A percentile compares a stretch with the other conserved stretches of the same genome.
Conservation (phyloP, 2,888 invertebrate genomes). For the Oegoconia quadripuncta region DNA sequence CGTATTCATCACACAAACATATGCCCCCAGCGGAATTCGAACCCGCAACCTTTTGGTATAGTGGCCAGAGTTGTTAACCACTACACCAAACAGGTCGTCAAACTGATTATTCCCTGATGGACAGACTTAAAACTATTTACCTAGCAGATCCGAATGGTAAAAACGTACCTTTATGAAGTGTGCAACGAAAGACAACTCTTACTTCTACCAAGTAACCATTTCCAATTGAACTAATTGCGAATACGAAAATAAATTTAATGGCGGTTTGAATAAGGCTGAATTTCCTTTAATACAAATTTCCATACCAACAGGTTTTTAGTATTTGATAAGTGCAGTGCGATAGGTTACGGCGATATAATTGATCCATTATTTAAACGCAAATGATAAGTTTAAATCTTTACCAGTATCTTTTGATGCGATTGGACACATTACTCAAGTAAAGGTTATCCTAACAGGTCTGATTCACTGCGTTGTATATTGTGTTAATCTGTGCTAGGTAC, state of each 20-base stretch:
- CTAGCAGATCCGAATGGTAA: no score
- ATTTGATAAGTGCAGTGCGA: conserved; percentile 51
- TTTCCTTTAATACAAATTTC: conserved; percentile 18
- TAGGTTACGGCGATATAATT: conserved; percentile 53
- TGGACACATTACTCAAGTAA: conserved; percentile 16
- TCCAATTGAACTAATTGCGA: conserved; percentile 11
- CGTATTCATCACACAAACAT: no score
- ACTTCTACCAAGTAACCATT: conserved; percentile 17
- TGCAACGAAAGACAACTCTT: conserved; percentile 61
- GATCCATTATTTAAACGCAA: conserved; percentile 54
- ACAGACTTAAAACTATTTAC: no score
- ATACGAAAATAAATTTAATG: conserved; percentile 30
- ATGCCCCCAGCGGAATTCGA: no score
- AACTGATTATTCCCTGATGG: no score
- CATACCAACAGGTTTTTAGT: conserved; percentile 31
- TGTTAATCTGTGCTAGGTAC: no score
- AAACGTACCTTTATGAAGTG: no score
- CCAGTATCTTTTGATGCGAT: conserved; percentile 24
- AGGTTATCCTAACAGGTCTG: conserved; percentile 3
- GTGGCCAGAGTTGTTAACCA: no score
- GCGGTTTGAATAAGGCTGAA: conserved; percentile 22
- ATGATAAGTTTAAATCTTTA: conserved; percentile 41
- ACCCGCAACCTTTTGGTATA: no score
- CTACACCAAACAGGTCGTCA: no score
- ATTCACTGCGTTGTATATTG: neutral